Conservation (phyloP, 1,140 invertebrate genomes). For the Hypothenemus hampei region DNA sequence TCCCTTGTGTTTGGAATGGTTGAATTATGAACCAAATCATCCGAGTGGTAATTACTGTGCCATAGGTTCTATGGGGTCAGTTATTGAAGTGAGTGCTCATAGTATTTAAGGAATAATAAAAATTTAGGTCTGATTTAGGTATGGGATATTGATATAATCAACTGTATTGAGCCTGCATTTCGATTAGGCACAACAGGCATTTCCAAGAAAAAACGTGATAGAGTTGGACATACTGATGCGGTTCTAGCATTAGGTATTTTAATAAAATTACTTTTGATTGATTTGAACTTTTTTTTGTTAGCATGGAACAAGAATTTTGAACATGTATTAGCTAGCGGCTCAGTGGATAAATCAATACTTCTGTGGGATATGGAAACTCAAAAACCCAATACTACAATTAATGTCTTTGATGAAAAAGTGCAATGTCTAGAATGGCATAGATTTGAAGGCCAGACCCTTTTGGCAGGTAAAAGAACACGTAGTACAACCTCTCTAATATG, state of each 20-base stretch:
- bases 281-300: constrained; percentile 42
- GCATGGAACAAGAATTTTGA: constrained; percentile 81
- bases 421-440: constrained; percentile 88
- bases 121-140: constrained; percentile 46
- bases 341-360: constrained; percentile 82
- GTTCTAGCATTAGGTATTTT: constrained; percentile 62
- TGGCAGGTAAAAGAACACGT: constrained; percentile 60
- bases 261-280: not conserved
- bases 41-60: constrained; percentile 79
- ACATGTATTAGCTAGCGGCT: constrained; percentile 86
- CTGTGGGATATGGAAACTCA: constrained; percentile 89
- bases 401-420: constrained; percentile 72
- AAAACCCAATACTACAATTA: constrained; percentile 66
- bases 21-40: constrained; percentile 73
- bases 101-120: not conserved
- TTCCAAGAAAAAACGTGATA: constrained; percentile 65
- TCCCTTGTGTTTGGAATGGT: constrained; percentile 88
- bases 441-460: constrained; percentile 70
- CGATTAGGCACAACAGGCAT: constrained; percentile 73
- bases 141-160: constrained; percentile 93
- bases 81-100: constrained; percentile 61
- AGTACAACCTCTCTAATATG: too few species aligned
- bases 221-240: constrained; percentile 80
- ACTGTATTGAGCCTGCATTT: constrained; percentile 80
- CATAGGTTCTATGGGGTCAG: constrained; percentile 84